Conservation (phyloP, 2,797 vertebrate genomes). For the Spheniscus humboldti region DNA sequence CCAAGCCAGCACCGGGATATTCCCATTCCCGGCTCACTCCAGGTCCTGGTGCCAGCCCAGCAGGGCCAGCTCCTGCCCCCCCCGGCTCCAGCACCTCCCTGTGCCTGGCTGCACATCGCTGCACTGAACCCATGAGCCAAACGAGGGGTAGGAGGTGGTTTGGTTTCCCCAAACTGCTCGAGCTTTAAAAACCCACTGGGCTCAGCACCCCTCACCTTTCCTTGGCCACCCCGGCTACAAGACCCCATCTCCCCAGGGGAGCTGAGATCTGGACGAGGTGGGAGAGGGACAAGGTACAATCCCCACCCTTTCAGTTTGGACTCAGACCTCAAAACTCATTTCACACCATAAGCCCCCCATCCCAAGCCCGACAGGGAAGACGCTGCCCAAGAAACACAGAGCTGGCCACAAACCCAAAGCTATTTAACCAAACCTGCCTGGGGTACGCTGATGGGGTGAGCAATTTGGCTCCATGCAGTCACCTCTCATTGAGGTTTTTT, state of each 20-base stretch:
- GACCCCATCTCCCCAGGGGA: neutral
- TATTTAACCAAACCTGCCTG: neutral
- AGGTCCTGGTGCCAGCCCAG: neutral
- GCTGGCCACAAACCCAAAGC: neutral
- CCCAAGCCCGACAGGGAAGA: neutral
- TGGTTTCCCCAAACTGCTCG: fast-evolving
- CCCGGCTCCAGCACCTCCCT: neutral
- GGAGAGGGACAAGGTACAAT: neutral
- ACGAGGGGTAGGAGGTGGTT: neutral
- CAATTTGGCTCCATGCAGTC: neutral
- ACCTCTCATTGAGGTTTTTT: fast-evolving
- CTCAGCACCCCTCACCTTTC: neutral
- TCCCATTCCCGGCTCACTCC: neutral
- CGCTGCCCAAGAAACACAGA: neutral
- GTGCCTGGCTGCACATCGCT: neutral
- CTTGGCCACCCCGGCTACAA: neutral
- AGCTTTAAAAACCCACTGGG: neutral
- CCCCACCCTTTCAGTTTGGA: neutral
- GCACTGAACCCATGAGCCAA: neutral
- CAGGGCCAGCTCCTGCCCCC: neutral
- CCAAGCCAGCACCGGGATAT: fast-evolving
- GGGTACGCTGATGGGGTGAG: fast-evolving
- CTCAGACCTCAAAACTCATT: neutral
- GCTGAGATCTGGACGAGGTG: neutral
- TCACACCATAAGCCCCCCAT: neutral